Evolutionary conservation across 2,113 vertebrate species (phyloP).

Genomic region (Gavia stellata): DNA sequence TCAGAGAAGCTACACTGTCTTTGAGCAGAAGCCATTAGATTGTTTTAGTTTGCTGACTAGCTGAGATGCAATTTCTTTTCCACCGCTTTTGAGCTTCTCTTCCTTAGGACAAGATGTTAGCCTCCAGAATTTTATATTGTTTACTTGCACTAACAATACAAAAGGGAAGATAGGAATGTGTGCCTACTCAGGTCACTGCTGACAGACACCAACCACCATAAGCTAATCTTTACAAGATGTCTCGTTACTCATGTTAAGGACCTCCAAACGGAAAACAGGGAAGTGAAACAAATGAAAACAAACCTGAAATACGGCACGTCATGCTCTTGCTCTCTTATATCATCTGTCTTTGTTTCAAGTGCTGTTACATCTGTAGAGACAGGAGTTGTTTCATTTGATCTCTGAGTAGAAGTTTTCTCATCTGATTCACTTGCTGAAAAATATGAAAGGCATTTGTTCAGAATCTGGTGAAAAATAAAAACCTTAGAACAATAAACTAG

Average conservation of each 20-base stretch:
- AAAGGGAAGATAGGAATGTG: neutral
- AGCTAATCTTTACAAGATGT: neutral
- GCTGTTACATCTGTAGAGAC: neutral
- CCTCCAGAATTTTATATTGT: neutral
- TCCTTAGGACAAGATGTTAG: neutral
- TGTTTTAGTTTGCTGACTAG: neutral
- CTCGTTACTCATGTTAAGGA: neutral
- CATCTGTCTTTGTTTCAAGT: neutral
- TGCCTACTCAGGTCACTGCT: neutral
- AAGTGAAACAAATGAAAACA: neutral
- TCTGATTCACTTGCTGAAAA: constrained; percentile 35
- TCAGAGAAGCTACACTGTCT: neutral
- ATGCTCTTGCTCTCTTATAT: constrained; percentile 18
- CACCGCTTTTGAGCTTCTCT: neutral
- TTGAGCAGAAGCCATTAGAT: neutral
- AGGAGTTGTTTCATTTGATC: neutral
- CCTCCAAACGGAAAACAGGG: neutral
- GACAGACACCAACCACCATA: neutral
- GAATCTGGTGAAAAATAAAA: neutral
- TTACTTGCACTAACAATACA: neutral
- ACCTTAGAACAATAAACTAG: neutral
- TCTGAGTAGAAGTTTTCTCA: neutral
- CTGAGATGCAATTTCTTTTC: neutral
- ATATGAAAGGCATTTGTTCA: neutral
- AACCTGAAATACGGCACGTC: constrained; percentile 78